phyloP scores from a whole-genome alignment of 2,113 vertebrate genomes.

The Gymnarchus niloticus region DNA sequence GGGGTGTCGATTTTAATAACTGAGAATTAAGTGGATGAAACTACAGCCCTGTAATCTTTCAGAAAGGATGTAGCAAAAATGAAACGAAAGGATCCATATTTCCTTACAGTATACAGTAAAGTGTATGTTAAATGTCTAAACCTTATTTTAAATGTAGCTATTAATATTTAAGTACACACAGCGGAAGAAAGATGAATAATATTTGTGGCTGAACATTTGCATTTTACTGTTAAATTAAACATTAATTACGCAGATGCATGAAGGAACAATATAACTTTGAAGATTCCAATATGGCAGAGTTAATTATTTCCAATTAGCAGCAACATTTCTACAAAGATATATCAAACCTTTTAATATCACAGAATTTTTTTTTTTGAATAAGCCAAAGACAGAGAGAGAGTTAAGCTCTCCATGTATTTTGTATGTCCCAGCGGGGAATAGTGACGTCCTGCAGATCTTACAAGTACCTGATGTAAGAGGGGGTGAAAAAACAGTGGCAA shows the following conservation, averaged over 20 bases:
- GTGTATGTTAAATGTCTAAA: slow-evolving; percentile 42
- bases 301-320: slow-evolving; percentile 57
- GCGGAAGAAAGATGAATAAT: slow-evolving; percentile 45
- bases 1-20: not conserved
- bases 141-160: slow-evolving; percentile 46
- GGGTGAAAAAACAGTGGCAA: not conserved
- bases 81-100: slow-evolving; percentile 38
- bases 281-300: slow-evolving; percentile 40
- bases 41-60: slow-evolving; percentile 28
- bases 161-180: slow-evolving; percentile 56
- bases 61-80: slow-evolving; percentile 41
- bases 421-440: not conserved
- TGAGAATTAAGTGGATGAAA: slow-evolving; percentile 5
- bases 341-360: slow-evolving; percentile 37
- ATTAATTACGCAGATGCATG: slow-evolving; percentile 50
- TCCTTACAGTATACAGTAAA: slow-evolving; percentile 39
- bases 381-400: slow-evolving; percentile 23
- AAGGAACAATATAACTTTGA: slow-evolving; percentile 48
- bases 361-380: slow-evolving; percentile 20
- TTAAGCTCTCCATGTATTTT: not conserved
- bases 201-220: slow-evolving; percentile 51
- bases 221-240: slow-evolving; percentile 57
- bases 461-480: slow-evolving; percentile 10
- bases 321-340: slow-evolving; percentile 46
- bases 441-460: slow-evolving; percentile 7